These are phyloP conservation scores for Cabera pusaria DNA, from an alignment of 2,888 invertebrate genomes.

Conservation along the genomic window DNA sequence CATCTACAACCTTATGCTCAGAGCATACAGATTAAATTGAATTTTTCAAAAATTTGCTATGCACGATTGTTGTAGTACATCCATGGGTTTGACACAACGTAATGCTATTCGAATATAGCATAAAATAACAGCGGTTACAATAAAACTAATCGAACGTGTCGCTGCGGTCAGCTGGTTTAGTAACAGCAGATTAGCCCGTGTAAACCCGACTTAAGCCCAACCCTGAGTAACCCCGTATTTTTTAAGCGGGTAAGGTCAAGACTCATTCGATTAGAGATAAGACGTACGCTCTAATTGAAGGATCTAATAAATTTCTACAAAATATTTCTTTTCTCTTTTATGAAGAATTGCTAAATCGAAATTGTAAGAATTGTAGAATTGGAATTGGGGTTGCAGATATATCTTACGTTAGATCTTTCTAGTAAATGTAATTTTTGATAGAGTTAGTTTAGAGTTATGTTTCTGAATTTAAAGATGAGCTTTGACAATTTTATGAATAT, in stretches of 20 bases:
- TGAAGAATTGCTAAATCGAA: slow-evolving; percentile 14
- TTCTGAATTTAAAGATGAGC: too few relatives aligned
- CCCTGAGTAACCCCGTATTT: slow-evolving; percentile 13
- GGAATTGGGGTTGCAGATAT: too few relatives aligned
- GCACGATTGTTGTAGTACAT: too few relatives aligned
- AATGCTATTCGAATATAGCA: slow-evolving; percentile 9
- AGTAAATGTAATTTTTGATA: too few relatives aligned
- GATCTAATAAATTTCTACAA: slow-evolving; percentile 19
- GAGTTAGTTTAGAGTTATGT: too few relatives aligned
- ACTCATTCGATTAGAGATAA: slow-evolving; percentile 23
- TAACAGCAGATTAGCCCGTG: slow-evolving; percentile 11
- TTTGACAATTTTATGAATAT: too few relatives aligned
- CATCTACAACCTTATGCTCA: too few relatives aligned
- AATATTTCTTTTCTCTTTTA: slow-evolving; percentile 13
- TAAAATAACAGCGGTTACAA: slow-evolving; percentile 7
- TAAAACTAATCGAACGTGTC: slow-evolving; percentile 13
- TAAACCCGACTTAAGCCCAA: slow-evolving; percentile 12
- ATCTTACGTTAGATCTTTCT: too few relatives aligned
- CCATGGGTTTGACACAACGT: too few relatives aligned
- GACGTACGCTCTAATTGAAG: slow-evolving; percentile 18
- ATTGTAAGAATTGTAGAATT: too few relatives aligned
- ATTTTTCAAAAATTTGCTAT: too few relatives aligned
- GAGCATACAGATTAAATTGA: too few relatives aligned
- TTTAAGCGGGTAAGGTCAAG: slow-evolving; percentile 14
- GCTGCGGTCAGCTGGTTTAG: slow-evolving; percentile 16